These are phyloP conservation scores for Otocyon megalotis DNA, from an alignment of 2,113 vertebrate species.

Conservation along the genomic window DNA sequence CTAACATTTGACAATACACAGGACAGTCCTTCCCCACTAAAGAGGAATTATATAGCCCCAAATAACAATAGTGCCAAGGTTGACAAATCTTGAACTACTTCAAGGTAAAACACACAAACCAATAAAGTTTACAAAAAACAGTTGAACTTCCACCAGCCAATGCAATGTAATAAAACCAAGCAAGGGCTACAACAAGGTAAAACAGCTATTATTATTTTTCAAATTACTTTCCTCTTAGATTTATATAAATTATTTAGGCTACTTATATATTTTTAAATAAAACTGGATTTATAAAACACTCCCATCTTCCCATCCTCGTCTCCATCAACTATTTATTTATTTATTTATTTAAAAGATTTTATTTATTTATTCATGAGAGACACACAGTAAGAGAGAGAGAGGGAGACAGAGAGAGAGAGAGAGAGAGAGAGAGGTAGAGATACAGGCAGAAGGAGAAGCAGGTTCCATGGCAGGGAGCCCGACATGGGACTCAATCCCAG, in stretches of 20 bases:
- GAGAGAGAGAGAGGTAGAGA: no score
- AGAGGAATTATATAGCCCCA: not conserved
- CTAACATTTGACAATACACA: not conserved
- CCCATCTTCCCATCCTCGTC: accelerated
- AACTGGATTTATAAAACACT: not conserved
- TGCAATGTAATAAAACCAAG: not conserved
- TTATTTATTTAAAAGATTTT: no score
- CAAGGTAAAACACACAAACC: not conserved
- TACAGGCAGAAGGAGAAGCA: no score
- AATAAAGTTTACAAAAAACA: not conserved
- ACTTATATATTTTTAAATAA: not conserved
- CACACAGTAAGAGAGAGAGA: no score
- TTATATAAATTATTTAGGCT: not conserved
- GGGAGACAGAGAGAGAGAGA: no score
- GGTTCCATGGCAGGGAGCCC: no score
- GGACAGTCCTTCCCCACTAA: no score
- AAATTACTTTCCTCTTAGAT: not conserved
- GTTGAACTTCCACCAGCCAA: not conserved
- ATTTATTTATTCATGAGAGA: no score
- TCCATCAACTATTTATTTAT: not conserved
- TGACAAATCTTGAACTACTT: not conserved
- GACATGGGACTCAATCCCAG: no score
- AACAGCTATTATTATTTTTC: not conserved
- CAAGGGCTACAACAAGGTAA: not conserved
- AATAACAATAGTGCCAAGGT: not conserved